Base-by-base conservation (phyloP, 2,888 invertebrate genomes). In the Matsumyia berberina region DNA sequence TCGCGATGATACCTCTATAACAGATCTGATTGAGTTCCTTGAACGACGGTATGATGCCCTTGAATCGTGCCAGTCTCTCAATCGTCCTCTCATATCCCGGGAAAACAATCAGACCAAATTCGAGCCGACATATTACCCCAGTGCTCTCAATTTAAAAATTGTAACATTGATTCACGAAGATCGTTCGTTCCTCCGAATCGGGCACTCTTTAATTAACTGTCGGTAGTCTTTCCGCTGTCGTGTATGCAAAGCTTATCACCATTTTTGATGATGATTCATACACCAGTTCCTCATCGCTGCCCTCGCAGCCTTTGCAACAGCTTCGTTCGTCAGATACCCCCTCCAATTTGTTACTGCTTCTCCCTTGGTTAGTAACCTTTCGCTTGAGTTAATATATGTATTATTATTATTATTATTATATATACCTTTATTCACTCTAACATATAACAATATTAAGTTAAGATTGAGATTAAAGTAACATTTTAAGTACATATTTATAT, bases 211-310 rank as follows among this genome's bases (percentile, higher is more conserved):
- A 9, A 24, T 44, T 31, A 24, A n/a, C 4, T 66, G 74, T 35
- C 29, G 12, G 0, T 74, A 66, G 0, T n/a, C 44, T 3, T 76
- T 42, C 39, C 58, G 58, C 0, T 67, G 42, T 44, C 58, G 76
- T 11, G 37, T 46, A 24, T 66, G 64, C n/a, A 31, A 44, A 11
- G 44, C 64, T 4, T 37, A 57, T n/a, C 55, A 74, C 9, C 74
- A 74, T 24, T 57, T 19, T 33, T 76, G 5, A 66, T 66, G 9
- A 5, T 17, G n/a, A 17, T n/a, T n/a, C n/a, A 12, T n/a, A 6
- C n/a, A 4, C 9, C 4, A n/a, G n/a, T n/a, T 53, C 53, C 8
- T 53, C 53, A 3, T 9, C 53, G 24, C 4, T 24, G 24, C 24
- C 24, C 24, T 24, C 1, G 24, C 24, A 24, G 24, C 24, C 24